phyloP scores from a whole-genome alignment of 1,140 invertebrate genomes.

The Maniola jurtina region DNA sequence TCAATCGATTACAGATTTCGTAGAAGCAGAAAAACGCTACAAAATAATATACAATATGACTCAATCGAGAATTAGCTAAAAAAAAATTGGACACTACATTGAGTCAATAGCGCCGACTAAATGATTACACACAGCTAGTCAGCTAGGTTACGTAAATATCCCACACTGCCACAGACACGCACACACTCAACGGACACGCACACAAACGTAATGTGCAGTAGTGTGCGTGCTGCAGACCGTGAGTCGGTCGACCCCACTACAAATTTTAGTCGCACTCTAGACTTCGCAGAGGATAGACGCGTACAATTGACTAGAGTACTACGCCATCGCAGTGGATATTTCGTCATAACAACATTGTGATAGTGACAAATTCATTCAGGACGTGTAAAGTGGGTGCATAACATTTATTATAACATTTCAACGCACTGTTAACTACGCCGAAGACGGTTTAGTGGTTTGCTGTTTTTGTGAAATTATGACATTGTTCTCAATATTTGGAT shows the following conservation, averaged over 20 bases:
- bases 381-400: constrained; percentile 72
- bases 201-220: constrained; percentile 32
- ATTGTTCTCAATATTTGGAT: constrained; percentile 73
- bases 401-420: constrained; percentile 52
- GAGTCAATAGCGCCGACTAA: constrained; percentile 66
- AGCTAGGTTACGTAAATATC: constrained; percentile 72
- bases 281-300: constrained; percentile 57
- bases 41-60: constrained; percentile 57
- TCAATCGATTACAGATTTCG: constrained; percentile 68
- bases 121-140: constrained; percentile 68
- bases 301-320: constrained; percentile 56
- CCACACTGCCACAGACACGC: constrained; percentile 44
- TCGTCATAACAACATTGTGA: constrained; percentile 76
- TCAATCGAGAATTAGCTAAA: constrained; percentile 73
- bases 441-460: constrained; percentile 59
- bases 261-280: constrained; percentile 71
- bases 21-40: constrained; percentile 55
- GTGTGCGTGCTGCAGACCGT: constrained; percentile 64
- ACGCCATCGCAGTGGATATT: constrained; percentile 68
- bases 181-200: constrained; percentile 40
- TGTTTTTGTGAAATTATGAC: constrained; percentile 69
- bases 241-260: constrained; percentile 73
- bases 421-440: constrained; percentile 57
- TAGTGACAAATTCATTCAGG: constrained; percentile 66
- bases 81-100: constrained; percentile 71